Conservation (phyloP, 2,888 invertebrate species). For the Stramonita haemastoma region DNA sequence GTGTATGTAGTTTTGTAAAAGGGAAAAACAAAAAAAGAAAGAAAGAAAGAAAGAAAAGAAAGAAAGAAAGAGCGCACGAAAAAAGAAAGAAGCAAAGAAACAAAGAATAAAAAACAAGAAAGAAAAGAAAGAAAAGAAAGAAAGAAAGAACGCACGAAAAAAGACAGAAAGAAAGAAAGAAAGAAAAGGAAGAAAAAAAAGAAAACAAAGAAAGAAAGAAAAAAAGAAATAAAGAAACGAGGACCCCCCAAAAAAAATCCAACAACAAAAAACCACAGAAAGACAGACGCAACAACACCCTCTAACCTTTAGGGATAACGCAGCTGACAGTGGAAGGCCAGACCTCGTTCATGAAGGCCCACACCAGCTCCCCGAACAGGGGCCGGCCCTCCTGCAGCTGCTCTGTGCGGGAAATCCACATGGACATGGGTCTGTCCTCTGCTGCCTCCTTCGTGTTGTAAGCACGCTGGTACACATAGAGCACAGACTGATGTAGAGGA, state of each 20-base stretch:
- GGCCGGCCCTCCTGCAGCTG: constrained; percentile 57
- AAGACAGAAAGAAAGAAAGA: no score
- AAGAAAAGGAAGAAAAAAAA: no score
- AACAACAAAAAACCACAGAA: no score
- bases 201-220: neutral
- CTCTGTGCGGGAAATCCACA: constrained; percentile 62
- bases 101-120: neutral
- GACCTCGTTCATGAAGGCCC: constrained; percentile 63
- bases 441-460: constrained; percentile 62
- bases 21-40: no score
- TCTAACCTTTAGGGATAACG: constrained; percentile 60
- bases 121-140: no score
- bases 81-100: no score
- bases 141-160: no score
- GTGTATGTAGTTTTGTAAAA: no score
- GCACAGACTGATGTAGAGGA: neutral
- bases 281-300: neutral
- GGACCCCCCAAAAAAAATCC: neutral
- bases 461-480: constrained; percentile 52
- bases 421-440: constrained; percentile 65
- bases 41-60: neutral
- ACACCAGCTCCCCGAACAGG: constrained; percentile 59
- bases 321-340: constrained; percentile 64
- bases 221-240: no score
- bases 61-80: no score